phyloP scores from a whole-genome alignment of 2,888 invertebrate species.

The Meghimatium bilineatum region DNA sequence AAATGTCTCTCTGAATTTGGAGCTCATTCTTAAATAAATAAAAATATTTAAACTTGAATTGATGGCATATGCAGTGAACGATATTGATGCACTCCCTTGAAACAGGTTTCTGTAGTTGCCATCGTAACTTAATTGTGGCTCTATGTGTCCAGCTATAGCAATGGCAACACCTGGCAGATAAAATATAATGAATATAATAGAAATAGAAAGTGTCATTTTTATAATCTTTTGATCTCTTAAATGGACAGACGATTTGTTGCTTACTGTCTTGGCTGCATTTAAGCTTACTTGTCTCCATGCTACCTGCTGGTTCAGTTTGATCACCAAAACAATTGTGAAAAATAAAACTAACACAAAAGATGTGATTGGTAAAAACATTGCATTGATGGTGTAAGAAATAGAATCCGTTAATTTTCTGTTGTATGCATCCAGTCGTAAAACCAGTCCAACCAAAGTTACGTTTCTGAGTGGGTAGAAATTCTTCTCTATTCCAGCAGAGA shows the following conservation, averaged over 20 bases:
- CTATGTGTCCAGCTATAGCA: neutral
- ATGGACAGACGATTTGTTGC: too few relatives aligned
- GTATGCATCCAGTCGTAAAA: neutral
- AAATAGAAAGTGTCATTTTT: neutral
- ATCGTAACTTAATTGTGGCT: slow-evolving; percentile 4
- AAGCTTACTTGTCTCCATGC: too few relatives aligned
- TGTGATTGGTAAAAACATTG: slow-evolving; percentile 13
- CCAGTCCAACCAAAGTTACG: neutral
- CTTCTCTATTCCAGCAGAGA: neutral
- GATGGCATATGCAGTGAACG: neutral
- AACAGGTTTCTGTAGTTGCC: slow-evolving; percentile 1
- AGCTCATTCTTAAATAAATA: neutral
- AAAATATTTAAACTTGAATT: slow-evolving; percentile 11
- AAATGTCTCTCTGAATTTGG: neutral
- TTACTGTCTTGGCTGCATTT: too few relatives aligned
- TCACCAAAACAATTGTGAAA: neutral
- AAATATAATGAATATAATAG: slow-evolving; percentile 13
- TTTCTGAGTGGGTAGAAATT: neutral
- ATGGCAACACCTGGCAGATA: neutral
- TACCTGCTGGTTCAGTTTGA: neutral
- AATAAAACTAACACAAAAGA: neutral
- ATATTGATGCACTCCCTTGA: neutral
- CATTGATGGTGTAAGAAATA: slow-evolving; percentile 1
- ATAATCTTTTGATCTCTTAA: neutral
- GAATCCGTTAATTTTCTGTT: neutral